A percentile compares a stretch with the other conserved stretches of the same genome.
Conservation (phyloP, 2,797 vertebrate species). For the Lithobates sylvaticus region DNA sequence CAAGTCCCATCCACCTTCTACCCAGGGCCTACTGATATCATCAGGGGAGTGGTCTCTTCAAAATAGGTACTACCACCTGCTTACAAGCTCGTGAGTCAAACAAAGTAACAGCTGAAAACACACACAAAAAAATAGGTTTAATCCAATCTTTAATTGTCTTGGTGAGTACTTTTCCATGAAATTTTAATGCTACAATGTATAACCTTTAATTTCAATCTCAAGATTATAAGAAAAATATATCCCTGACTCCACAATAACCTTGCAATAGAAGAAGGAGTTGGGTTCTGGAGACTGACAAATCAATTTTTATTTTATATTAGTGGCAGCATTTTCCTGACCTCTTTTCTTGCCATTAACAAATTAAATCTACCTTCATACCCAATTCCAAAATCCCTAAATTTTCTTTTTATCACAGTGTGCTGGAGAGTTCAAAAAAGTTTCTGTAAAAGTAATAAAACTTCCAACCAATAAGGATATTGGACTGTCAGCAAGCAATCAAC, state of each 20-base stretch:
- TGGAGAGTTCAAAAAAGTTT: conserved; percentile 5
- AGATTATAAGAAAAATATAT: background rate
- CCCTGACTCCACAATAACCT: conserved; percentile 2
- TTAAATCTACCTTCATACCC: conserved; percentile 3
- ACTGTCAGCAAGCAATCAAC: background rate
- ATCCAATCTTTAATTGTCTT: too few relatives aligned
- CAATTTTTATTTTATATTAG: background rate
- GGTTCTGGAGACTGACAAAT: background rate
- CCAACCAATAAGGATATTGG: background rate
- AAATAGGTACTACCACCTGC: too few relatives aligned
- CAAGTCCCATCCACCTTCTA: too few relatives aligned
- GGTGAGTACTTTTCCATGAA: too few relatives aligned
- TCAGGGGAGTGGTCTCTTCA: too few relatives aligned
- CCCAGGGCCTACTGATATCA: too few relatives aligned
- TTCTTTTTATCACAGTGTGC: background rate
- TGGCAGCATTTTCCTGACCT: background rate
- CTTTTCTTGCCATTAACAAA: background rate
- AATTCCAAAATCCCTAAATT: background rate
- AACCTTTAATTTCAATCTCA: background rate
- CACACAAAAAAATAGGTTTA: too few relatives aligned
- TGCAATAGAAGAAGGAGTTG: background rate
- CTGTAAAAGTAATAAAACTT: background rate
- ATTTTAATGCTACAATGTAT: background rate
- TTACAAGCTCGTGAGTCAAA: too few relatives aligned
- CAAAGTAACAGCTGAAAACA: too few relatives aligned